Conservation (phyloP, 1,140 invertebrate species). For the Leptinotarsa lineolata region DNA sequence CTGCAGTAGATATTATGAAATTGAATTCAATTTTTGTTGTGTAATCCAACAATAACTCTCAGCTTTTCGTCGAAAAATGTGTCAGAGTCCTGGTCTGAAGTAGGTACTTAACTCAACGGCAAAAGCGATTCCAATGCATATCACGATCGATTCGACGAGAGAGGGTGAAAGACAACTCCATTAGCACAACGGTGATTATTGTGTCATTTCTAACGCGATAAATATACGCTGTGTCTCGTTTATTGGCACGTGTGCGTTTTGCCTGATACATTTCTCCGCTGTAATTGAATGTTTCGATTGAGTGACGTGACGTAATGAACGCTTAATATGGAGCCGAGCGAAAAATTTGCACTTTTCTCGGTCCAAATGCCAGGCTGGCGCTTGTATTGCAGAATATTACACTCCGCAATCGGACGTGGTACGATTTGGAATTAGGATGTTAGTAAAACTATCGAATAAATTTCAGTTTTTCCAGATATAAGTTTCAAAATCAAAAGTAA, state of each 20-base stretch:
- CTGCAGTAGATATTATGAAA: too few species aligned
- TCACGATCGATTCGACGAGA: slow-evolving; percentile 3
- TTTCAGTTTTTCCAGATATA: too few species aligned
- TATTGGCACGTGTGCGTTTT: slow-evolving; percentile 18
- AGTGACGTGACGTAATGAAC: slow-evolving; percentile 5
- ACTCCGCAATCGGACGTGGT: background rate
- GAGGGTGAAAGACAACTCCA: slow-evolving; percentile 28
- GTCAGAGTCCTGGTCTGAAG: too few species aligned
- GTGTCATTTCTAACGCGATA: slow-evolving; percentile 27
- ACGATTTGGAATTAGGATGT: too few species aligned
- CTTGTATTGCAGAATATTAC: background rate
- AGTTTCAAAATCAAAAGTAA: too few species aligned
- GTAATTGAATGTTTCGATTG: slow-evolving; percentile 16
- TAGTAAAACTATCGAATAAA: too few species aligned
- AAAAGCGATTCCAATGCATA: slow-evolving; percentile 16
- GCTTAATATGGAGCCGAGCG: background rate
- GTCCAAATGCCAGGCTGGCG: background rate
- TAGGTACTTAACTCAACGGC: background rate
- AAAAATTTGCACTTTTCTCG: background rate
- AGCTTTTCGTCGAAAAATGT: too few species aligned
- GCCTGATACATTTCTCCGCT: background rate
- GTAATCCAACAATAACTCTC: too few species aligned
- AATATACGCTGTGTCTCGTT: slow-evolving; percentile 16
- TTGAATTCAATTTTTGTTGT: too few species aligned
- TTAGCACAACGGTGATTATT: slow-evolving; percentile 22